Conservation (phyloP, 2,113 vertebrate genomes). For the Plotosus lineatus region DNA sequence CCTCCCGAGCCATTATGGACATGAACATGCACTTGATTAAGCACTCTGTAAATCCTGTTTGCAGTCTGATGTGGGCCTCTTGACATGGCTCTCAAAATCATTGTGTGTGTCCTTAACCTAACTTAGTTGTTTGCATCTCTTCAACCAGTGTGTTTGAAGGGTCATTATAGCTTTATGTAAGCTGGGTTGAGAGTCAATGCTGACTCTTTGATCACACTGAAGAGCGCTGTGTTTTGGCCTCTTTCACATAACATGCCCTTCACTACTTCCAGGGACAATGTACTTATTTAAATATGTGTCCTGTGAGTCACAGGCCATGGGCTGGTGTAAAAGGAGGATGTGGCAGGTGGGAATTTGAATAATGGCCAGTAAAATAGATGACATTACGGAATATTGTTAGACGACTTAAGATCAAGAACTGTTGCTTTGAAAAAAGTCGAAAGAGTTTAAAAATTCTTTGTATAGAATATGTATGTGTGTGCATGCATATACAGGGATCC, state of each 20-base stretch:
- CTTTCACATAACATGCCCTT: slow-evolving; percentile 10
- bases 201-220: slow-evolving; percentile 36
- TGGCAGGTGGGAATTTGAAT: background rate
- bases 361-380: no score
- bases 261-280: slow-evolving; percentile 30
- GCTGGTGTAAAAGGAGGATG: background rate
- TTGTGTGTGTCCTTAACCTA: slow-evolving; percentile 29
- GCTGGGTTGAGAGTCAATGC: slow-evolving; percentile 24
- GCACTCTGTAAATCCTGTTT: slow-evolving; percentile 40
- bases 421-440: no score
- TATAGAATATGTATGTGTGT: no score
- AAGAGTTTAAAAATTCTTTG: no score
- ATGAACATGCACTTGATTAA: slow-evolving; percentile 27
- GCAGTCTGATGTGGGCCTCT: slow-evolving; percentile 32
- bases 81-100: slow-evolving; percentile 21
- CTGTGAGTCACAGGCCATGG: background rate
- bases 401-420: no score
- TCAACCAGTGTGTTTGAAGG: slow-evolving; percentile 35
- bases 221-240: slow-evolving; percentile 5
- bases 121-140: slow-evolving; percentile 37
- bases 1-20: background rate
- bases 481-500: no score
- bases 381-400: no score
- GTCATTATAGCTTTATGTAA: slow-evolving; percentile 39
- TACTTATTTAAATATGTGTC: background rate